phyloP scores from a whole-genome alignment of 2,797 vertebrate genomes.

The Prionace glauca region DNA sequence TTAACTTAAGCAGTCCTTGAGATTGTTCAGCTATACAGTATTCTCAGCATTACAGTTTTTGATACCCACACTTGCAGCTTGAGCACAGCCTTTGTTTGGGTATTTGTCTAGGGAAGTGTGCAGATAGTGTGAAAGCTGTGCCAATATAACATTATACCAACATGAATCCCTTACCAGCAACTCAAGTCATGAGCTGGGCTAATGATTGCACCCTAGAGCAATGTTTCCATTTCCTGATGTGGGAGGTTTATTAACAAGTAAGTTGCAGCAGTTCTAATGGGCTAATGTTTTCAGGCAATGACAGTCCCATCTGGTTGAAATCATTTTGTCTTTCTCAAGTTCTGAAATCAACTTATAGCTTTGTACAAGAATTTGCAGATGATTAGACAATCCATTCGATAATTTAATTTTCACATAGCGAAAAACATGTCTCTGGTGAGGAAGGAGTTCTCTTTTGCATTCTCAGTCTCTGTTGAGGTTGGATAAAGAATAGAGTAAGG shows the following conservation, averaged over 20 bases:
- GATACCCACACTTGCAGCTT: background rate
- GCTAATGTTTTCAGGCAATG: constrained; percentile 13
- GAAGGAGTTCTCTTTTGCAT: background rate
- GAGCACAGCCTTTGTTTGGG: background rate
- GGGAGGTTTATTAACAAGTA: constrained; percentile 30
- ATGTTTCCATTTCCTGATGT: constrained; percentile 26
- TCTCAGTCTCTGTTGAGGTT: background rate
- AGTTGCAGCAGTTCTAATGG: background rate
- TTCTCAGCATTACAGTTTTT: background rate
- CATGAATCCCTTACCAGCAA: constrained; percentile 15
- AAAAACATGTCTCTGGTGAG: background rate
- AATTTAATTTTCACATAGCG: constrained; percentile 4
- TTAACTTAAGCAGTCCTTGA: background rate
- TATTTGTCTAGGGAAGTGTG: background rate
- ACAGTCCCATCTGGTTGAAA: constrained; percentile 6
- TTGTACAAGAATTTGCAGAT: constrained; percentile 1
- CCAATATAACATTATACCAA: background rate
- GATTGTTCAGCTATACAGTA: background rate
- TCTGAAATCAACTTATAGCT: constrained; percentile 15
- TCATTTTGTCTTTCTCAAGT: constrained; percentile 11
- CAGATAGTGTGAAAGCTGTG: background rate
- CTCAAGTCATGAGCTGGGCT: background rate
- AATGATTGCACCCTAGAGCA: constrained; percentile 11
- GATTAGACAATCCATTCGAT: background rate
- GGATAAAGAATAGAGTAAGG: background rate